Percentiles rank a stretch among this genome's conserved stretches.
Evolutionary conservation across 2,113 vertebrate genomes (phyloP).

Genomic region (Osmerus mordax): DNA sequence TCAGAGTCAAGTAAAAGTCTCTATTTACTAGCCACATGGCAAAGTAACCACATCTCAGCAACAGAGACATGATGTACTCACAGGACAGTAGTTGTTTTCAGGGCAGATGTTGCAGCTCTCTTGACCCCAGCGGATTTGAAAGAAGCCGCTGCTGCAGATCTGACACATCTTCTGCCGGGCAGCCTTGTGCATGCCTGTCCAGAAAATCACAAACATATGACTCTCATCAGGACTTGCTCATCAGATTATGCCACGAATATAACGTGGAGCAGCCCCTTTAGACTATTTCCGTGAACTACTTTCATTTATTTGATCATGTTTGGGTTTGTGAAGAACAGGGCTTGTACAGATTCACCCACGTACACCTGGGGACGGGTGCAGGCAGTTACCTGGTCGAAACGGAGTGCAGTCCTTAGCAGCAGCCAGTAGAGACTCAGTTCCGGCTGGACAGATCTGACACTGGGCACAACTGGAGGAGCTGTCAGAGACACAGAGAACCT

Average conservation of each 20-base stretch:
- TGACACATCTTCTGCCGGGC: constrained; percentile 68
- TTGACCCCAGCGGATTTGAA: constrained; percentile 74
- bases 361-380: not conserved
- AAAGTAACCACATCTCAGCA: too few species aligned
- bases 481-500: constrained; percentile 9
- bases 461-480: constrained; percentile 72
- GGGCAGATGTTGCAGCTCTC: constrained; percentile 81
- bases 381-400: constrained; percentile 77
- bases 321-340: not conserved
- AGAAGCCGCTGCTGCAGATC: constrained; percentile 77
- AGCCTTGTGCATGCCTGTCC: constrained; percentile 78
- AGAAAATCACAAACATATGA: constrained; percentile 21
- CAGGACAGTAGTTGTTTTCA: constrained; percentile 85
- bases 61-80: constrained; percentile 58
- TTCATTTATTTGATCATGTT: not conserved
- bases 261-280: not conserved
- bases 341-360: not conserved
- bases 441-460: constrained; percentile 72
- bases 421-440: constrained; percentile 69
- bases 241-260: constrained; percentile 1
- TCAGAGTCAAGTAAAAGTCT: not conserved
- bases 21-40: not conserved
- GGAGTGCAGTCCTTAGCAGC: constrained; percentile 65
- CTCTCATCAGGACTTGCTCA: not conserved
- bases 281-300: not conserved